Evolutionary conservation across 2,888 invertebrate genomes (phyloP).

Genomic region (Proisotoma minuta): DNA sequence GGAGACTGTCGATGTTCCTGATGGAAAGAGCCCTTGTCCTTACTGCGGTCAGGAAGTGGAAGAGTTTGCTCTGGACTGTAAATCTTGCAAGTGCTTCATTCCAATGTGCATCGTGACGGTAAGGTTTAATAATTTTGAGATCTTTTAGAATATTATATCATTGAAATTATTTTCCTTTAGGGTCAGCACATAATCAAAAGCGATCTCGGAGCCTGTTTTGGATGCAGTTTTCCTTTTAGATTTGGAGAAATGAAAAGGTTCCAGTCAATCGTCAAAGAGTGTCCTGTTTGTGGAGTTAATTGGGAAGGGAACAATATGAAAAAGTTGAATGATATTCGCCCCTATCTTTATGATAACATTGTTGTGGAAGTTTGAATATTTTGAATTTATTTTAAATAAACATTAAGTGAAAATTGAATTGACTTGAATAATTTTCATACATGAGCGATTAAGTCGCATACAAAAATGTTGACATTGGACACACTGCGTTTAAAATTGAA

Average conservation of each 20-base stretch:
- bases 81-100: not conserved
- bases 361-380: too few species aligned
- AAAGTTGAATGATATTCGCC: not conserved
- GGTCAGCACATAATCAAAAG: not conserved
- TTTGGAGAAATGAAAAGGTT: not conserved
- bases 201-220: not conserved
- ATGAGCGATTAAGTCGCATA: too few species aligned
- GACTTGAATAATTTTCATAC: too few species aligned
- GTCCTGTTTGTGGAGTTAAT: not conserved
- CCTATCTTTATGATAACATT: not conserved
- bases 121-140: not conserved
- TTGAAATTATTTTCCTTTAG: not conserved
- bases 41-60: not conserved
- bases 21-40: not conserved
- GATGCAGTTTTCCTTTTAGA: not conserved
- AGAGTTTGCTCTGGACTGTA: not conserved
- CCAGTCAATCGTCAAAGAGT: not conserved
- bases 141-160: not conserved
- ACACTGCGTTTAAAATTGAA: too few species aligned
- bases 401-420: too few species aligned
- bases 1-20: not conserved
- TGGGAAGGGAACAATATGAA: not conserved
- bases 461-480: too few species aligned
- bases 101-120: slow-evolving; percentile 7
- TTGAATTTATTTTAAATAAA: too few species aligned